A percentile compares a stretch with the other conserved stretches of the same genome.
These are phyloP conservation scores for Sepiola atlantica DNA, from an alignment of 2,888 invertebrate genomes.

Conservation along the genomic window DNA sequence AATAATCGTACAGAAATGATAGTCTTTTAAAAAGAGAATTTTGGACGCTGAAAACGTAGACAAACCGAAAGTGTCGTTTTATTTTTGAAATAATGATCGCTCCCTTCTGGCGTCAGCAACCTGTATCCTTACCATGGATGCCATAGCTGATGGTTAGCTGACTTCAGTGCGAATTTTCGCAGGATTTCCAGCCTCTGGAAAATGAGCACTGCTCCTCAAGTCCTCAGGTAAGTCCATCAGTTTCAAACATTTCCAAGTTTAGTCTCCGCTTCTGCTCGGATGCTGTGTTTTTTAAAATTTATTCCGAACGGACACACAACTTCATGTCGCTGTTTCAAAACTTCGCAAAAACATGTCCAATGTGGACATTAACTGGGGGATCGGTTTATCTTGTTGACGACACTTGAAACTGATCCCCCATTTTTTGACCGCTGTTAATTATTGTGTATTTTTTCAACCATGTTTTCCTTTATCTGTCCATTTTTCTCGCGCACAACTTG, in stretches of 20 bases:
- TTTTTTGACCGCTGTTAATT: not conserved
- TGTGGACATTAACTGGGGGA: not conserved
- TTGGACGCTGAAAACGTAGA: too few species aligned
- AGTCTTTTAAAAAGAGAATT: too few species aligned
- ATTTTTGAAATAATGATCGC: conserved; percentile 38
- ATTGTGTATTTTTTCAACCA: not conserved
- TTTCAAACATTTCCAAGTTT: not conserved
- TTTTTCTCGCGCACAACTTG: not conserved
- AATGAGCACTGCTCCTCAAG: conserved; percentile 48
- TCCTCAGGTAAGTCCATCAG: conserved; percentile 38
- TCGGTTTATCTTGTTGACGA: not conserved
- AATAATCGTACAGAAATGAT: too few species aligned
- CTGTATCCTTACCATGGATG: conserved; percentile 47
- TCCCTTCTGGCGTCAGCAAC: conserved; percentile 48
- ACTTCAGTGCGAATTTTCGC: conserved; percentile 45
- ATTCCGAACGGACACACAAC: not conserved
- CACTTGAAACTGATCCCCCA: conserved; percentile 22
- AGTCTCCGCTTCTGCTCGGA: not conserved
- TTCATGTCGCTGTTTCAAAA: not conserved
- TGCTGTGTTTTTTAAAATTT: not conserved
- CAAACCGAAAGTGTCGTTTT: not conserved
- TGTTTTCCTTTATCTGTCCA: conserved; percentile 21
- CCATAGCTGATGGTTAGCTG: conserved; percentile 46
- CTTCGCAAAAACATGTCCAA: conserved; percentile 23
- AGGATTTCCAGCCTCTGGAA: conserved; percentile 48